These are phyloP conservation scores for Crypturellus tataupa DNA, from an alignment of 2,797 vertebrate species.

Conservation along the genomic window DNA sequence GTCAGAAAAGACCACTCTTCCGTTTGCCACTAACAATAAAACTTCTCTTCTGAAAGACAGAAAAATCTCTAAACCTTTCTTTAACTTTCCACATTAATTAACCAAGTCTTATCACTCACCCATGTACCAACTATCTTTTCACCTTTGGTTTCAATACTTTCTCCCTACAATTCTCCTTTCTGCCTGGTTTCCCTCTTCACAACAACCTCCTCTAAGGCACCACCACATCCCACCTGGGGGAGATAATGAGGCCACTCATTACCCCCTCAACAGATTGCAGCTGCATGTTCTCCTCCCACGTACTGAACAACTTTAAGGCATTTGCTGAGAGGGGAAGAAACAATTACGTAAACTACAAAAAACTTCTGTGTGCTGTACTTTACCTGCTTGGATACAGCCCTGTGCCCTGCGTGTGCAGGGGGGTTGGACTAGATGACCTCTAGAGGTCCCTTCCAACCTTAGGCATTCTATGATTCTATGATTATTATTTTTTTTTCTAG, in stretches of 20 bases:
- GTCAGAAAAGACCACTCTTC: background rate
- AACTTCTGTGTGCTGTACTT: background rate
- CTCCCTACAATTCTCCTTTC: fast-evolving
- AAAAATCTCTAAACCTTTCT: background rate
- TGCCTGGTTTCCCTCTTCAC: background rate
- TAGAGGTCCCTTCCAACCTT: no score
- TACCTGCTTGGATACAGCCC: no score
- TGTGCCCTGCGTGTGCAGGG: no score
- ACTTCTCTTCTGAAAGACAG: background rate
- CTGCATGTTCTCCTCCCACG: background rate
- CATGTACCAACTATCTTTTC: background rate
- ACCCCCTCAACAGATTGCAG: background rate
- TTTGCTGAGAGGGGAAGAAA: background rate
- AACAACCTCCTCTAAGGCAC: background rate
- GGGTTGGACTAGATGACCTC: no score
- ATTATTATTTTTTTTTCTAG: background rate
- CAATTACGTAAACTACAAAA: background rate
- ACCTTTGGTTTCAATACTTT: background rate
- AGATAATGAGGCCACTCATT: background rate
- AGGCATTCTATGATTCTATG: no score
- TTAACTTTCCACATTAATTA: background rate
- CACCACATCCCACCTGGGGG: fast-evolving
- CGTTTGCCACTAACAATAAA: background rate
- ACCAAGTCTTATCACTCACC: background rate
- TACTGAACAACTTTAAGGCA: background rate